phyloP scores from a whole-genome alignment of 2,113 vertebrate genomes.

The Pardalotus punctatus region DNA sequence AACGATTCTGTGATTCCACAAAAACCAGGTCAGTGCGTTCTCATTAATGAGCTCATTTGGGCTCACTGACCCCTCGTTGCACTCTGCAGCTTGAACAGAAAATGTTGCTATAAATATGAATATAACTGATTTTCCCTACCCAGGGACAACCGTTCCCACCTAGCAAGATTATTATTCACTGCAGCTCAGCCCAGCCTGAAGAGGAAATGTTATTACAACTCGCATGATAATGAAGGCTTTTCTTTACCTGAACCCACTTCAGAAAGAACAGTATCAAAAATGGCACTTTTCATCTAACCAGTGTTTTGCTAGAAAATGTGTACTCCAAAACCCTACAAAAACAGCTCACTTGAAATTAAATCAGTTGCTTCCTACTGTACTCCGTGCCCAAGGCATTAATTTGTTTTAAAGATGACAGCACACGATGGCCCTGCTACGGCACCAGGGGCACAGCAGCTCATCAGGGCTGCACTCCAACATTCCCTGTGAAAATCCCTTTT shows the following conservation, averaged over 20 bases:
- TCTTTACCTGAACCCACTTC: conserved; percentile 34
- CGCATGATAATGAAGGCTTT: neutral
- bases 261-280: conserved; percentile 30
- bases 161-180: neutral
- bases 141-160: neutral
- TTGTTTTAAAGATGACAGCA: neutral
- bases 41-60: neutral
- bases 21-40: neutral
- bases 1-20: neutral
- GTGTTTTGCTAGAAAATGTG: neutral
- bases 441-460: neutral
- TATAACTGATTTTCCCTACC: neutral
- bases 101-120: neutral
- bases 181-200: neutral
- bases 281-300: conserved; percentile 30
- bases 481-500: accelerated
- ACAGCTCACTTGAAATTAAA: conserved; percentile 23
- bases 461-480: neutral
- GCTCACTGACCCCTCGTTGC: neutral
- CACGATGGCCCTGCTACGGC: neutral
- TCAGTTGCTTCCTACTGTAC: neutral
- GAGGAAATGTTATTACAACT: conserved; percentile 19
- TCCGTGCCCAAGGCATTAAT: neutral
- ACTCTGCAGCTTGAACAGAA: neutral
- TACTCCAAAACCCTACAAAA: neutral